Conservation (phyloP, 2,113 vertebrate species). For the Cynopterus brachyotis region DNA sequence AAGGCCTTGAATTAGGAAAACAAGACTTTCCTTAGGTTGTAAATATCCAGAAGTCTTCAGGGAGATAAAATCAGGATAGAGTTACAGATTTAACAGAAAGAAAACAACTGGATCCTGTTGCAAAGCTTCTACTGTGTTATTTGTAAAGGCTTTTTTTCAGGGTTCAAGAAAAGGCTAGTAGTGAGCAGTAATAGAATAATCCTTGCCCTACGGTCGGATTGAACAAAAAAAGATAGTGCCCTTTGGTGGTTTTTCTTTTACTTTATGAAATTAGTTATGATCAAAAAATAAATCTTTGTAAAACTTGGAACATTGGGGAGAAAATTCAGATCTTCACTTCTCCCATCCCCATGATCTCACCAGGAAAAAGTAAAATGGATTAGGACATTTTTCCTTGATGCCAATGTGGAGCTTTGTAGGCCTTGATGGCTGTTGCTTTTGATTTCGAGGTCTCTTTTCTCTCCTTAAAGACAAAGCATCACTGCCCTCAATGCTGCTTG, state of each 20-base stretch:
- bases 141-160: not conserved
- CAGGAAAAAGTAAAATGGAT: slow-evolving; percentile 66
- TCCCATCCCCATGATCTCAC: slow-evolving; percentile 59
- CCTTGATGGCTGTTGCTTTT: slow-evolving; percentile 76
- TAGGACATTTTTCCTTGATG: slow-evolving; percentile 73
- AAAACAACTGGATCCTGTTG: slow-evolving; percentile 69
- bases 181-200: slow-evolving; percentile 43
- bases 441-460: slow-evolving; percentile 72
- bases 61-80: slow-evolving; percentile 69
- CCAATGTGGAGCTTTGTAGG: slow-evolving; percentile 57
- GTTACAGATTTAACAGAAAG: slow-evolving; percentile 73
- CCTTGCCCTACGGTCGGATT: not conserved
- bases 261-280: slow-evolving; percentile 55
- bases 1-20: slow-evolving; percentile 61
- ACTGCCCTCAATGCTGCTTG: slow-evolving; percentile 69
- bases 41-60: slow-evolving; percentile 71
- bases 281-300: slow-evolving; percentile 50
- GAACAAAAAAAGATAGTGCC: slow-evolving; percentile 48
- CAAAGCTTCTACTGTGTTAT: slow-evolving; percentile 64
- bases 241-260: slow-evolving; percentile 51
- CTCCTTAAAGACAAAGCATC: slow-evolving; percentile 60
- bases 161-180: slow-evolving; percentile 62
- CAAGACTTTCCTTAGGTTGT: slow-evolving; percentile 61
- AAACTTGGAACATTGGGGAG: slow-evolving; percentile 35
- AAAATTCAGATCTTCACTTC: slow-evolving; percentile 3